These are phyloP conservation scores for Meriones unguiculatus DNA, from an alignment of 2,113 vertebrate species.

Conservation along the genomic window DNA sequence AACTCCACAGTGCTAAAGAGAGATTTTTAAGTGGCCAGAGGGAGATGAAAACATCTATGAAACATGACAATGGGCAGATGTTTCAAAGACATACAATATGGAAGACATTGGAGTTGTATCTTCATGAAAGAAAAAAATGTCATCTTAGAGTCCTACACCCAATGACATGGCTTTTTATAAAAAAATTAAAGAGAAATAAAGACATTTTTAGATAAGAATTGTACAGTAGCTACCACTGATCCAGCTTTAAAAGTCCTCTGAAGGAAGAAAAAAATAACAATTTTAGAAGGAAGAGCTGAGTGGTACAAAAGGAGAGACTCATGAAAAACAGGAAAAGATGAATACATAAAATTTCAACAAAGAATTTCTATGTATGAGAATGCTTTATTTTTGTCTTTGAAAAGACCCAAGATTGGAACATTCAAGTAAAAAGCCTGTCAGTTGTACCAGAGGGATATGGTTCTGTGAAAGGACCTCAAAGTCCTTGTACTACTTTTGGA, in stretches of 20 bases:
- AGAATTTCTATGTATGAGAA: neutral
- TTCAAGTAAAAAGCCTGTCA: neutral
- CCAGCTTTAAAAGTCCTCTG: neutral
- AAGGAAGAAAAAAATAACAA: neutral
- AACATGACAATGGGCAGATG: neutral
- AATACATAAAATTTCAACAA: neutral
- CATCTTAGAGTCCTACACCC: neutral
- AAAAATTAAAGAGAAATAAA: neutral
- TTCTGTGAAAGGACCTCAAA: neutral
- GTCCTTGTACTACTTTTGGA: conserved; percentile 17
- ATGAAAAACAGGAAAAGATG: neutral
- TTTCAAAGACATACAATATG: neutral
- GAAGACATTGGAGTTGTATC: neutral
- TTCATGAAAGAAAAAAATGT: conserved; percentile 11
- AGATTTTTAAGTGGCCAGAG: conserved; percentile 28
- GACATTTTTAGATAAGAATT: conserved; percentile 26
- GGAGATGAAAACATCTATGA: neutral
- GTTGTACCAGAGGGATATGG: neutral
- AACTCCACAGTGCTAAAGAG: neutral
- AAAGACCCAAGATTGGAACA: neutral
- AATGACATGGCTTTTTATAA: neutral
- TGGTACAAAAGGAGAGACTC: neutral
- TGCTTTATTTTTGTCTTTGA: conserved; percentile 4
- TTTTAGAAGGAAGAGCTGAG: neutral
- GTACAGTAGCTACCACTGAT: neutral